Evolutionary conservation across 2,113 vertebrate species (phyloP).

Genomic region (Anarrhichthys ocellatus): DNA sequence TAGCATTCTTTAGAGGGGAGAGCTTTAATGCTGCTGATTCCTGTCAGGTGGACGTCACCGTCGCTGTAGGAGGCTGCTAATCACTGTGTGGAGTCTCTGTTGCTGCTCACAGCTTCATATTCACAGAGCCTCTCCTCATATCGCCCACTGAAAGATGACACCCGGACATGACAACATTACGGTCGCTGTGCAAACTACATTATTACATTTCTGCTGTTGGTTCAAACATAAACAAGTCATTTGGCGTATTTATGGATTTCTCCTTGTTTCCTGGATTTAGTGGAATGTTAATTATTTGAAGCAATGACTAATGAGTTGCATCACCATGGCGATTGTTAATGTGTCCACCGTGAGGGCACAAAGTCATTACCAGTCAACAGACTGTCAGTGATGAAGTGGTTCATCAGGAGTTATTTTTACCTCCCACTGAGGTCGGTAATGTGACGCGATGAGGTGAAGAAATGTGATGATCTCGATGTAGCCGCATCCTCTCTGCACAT

Average conservation of each 20-base stretch:
- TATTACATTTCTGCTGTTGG: not conserved
- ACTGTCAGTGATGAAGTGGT: not conserved
- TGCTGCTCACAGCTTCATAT: not conserved
- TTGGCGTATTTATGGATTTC: not conserved
- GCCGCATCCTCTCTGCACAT: not conserved
- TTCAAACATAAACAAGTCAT: not conserved
- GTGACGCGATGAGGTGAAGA: not conserved
- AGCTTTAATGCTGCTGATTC: not conserved
- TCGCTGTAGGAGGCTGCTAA: not conserved
- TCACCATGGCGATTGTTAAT: not conserved
- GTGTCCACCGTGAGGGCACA: not conserved
- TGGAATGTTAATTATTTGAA: not conserved
- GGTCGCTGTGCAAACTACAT: not conserved
- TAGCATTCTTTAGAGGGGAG: not conserved
- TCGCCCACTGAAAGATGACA: not conserved
- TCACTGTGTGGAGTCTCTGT: not conserved
- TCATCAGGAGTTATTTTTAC: not conserved
- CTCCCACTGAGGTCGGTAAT: conserved; percentile 1
- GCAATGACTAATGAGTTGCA: not conserved
- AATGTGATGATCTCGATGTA: not conserved
- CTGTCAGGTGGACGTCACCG: not conserved
- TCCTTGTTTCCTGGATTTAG: not conserved
- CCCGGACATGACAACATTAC: not conserved
- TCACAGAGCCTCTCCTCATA: not conserved
- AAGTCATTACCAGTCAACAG: not conserved